These are phyloP conservation scores for Aradophagus sp. DNA, from an alignment of 1,140 invertebrate species.

Conservation along the genomic window DNA sequence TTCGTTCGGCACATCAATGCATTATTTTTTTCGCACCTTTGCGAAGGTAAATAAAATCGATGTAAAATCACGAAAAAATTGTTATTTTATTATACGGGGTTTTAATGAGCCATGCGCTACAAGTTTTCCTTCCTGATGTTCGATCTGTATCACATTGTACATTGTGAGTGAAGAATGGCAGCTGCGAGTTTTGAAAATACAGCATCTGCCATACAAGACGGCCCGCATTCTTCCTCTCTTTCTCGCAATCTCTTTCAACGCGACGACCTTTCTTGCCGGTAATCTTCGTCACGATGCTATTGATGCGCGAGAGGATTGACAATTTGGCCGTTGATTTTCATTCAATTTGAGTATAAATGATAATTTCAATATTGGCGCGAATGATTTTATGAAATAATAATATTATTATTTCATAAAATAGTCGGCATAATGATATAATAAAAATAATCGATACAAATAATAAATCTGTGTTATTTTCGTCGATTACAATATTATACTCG, in stretches of 20 bases:
- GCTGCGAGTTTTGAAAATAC: constrained; percentile 60
- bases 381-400: no score
- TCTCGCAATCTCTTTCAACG: constrained; percentile 9
- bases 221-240: constrained; percentile 28
- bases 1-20: no score
- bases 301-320: constrained; percentile 40
- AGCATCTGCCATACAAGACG: constrained; percentile 55
- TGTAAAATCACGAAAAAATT: no score
- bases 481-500: no score
- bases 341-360: constrained; percentile 19
- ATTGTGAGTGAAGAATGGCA: constrained; percentile 50
- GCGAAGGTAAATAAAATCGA: no score
- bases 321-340: constrained; percentile 6
- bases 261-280: constrained; percentile 7
- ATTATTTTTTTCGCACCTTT: no score
- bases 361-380: no score
- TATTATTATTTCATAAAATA: no score
- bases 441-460: no score
- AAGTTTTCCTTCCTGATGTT: constrained; percentile 29
- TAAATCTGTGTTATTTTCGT: no score
- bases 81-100: constrained; percentile 15
- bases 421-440: no score
- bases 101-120: constrained; percentile 26
- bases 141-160: constrained; percentile 38
- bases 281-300: constrained; percentile 28